phyloP scores from a whole-genome alignment of 2,888 invertebrate species.

The Caenorhabditis wallacei region DNA sequence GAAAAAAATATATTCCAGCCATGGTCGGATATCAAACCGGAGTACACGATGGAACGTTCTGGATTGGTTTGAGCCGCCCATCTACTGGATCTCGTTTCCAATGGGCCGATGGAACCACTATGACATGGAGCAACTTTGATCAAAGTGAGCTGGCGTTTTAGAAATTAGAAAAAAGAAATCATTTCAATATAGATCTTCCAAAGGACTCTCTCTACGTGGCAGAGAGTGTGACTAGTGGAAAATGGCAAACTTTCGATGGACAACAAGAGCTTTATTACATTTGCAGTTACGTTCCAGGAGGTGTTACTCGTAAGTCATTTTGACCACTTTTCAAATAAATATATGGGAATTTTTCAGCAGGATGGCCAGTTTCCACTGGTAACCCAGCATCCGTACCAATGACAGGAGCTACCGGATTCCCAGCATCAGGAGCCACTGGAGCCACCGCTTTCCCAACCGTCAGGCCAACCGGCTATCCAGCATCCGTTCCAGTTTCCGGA shows the following conservation, averaged over 20 bases:
- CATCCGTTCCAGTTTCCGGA: background rate
- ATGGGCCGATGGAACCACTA: conserved; percentile 57
- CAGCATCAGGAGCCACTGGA: conserved; percentile 2
- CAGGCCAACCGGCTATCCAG: background rate
- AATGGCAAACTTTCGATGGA: conserved; percentile 48
- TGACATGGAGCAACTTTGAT: conserved; percentile 55
- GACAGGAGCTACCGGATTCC: background rate
- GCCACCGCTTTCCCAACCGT: background rate
- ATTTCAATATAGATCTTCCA: conserved; percentile 23
- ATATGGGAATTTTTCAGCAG: background rate
- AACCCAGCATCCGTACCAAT: background rate
- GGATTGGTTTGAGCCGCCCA: conserved; percentile 47
- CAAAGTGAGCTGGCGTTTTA: background rate
- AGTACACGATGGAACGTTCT: background rate
- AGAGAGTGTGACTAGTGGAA: conserved; percentile 38
- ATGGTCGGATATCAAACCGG: conserved; percentile 30
- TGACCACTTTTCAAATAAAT: background rate
- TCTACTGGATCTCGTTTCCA: conserved; percentile 22
- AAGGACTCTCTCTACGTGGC: conserved; percentile 25
- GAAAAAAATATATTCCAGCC: conserved; percentile 10
- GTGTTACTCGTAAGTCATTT: background rate
- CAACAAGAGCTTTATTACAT: conserved; percentile 15
- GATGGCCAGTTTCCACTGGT: background rate
- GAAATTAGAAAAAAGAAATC: background rate
- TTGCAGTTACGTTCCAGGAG: conserved; percentile 38